Conservation (phyloP, 2,888 invertebrate species). For the Lasioglossum zephyrum region DNA sequence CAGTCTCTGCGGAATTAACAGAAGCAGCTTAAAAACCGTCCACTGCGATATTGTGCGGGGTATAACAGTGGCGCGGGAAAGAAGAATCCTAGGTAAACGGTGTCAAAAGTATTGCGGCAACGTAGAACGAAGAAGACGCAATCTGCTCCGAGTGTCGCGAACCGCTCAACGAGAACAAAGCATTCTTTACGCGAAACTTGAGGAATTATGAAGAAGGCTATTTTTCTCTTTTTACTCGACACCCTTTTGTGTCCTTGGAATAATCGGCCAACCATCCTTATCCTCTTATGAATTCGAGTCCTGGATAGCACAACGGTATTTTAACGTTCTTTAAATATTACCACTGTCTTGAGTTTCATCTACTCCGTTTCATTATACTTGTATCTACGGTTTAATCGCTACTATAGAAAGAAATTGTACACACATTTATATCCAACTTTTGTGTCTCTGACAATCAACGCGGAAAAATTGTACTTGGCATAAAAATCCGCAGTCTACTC, state of each 20-base stretch:
- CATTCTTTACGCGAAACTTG: slow-evolving; percentile 24
- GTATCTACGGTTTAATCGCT: too few relatives aligned
- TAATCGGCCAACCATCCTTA: too few relatives aligned
- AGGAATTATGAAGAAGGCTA: background rate
- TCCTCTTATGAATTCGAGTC: too few relatives aligned
- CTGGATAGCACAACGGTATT: too few relatives aligned
- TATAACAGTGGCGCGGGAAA: slow-evolving; percentile 9
- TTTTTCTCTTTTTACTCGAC: slow-evolving; percentile 14
- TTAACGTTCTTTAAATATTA: too few relatives aligned
- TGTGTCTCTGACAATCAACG: too few relatives aligned
- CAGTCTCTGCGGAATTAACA: slow-evolving; percentile 16
- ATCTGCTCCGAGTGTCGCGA: slow-evolving; percentile 20
- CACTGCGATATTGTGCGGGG: slow-evolving; percentile 25
- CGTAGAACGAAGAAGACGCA: slow-evolving; percentile 5
- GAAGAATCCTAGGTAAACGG: slow-evolving; percentile 17
- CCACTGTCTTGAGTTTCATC: too few relatives aligned
- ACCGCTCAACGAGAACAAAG: slow-evolving; percentile 25
- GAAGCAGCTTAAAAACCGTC: slow-evolving; percentile 33
- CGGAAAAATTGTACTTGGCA: too few relatives aligned
- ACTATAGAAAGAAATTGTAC: too few relatives aligned
- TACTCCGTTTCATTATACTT: too few relatives aligned
- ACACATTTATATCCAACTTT: too few relatives aligned
- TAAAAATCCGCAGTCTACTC: too few relatives aligned
- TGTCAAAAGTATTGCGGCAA: slow-evolving; percentile 33
- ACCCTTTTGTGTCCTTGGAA: background rate